Evolutionary conservation across 2,797 vertebrate genomes (phyloP), one percentile per base, ranked within the genome.

Genomic region (Benthosema pterotum): DNA sequence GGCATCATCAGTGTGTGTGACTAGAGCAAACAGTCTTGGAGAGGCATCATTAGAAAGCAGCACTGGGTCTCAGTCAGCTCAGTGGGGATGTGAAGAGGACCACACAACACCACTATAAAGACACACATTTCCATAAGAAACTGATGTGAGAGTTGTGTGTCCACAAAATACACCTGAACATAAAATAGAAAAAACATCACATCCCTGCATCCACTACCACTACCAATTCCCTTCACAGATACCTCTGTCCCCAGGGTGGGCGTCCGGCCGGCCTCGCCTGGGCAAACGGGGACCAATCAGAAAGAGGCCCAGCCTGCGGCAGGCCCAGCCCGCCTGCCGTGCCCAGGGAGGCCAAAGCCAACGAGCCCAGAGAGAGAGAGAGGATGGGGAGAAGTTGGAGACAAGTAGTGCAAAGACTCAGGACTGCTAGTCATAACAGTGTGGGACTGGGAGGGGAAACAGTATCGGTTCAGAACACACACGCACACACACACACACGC

Each of bases 1-100:
- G 79, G 81, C 76, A 38, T 38, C 77, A 82, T 88, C 89, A 91
- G 89, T 91, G 89, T 89, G 85, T 88, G 83, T 85, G 88, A 91
- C 89, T 91, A 89, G 72, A 89, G 80, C 77, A 88, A 38, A 87
- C 83, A 88, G 89, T 89, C 86, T 83, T 80, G 71, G 66, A 80
- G 78, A 82, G 67, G 78, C 74, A 74, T 78, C 62, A 81, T 67
- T 43, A 78, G 65, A 82, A 74, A 88, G 88, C 87, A 87, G 88
- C 86, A 73, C 79, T 79, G 65, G 72, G 84, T 78, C 80, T 84
- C 63, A 84, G 69, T 77, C 81, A 17, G 84, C 67, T 77, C 81
- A 17, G 84, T 65, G 55, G 60, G 83, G 69, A 79, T 65, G 73
- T 65, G 59, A 66, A 56, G 42, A 42, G 55, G 61, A 46, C 22